Evolutionary conservation across 2,797 vertebrate species (phyloP).

Genomic region (Siniperca scherzeri): DNA sequence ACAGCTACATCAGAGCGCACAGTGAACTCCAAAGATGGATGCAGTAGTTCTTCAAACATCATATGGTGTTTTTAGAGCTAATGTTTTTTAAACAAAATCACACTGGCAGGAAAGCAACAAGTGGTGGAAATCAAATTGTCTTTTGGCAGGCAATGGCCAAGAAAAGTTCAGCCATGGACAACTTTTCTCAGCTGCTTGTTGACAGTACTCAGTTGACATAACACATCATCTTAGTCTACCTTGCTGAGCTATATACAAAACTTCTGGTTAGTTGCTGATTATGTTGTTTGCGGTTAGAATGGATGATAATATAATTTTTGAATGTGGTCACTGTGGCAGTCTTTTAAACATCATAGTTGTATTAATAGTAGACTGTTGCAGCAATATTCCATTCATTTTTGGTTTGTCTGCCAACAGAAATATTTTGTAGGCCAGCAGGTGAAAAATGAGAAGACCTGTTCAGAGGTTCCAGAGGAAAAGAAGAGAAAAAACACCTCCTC

Average conservation of each 20-base stretch:
- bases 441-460: conserved; percentile 25
- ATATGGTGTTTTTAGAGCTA: not conserved
- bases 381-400: not conserved
- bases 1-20: not conserved
- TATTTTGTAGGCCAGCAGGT: conserved; percentile 21
- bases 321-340: not conserved
- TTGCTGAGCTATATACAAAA: not conserved
- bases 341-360: not conserved
- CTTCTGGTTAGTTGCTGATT: not conserved
- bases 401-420: conserved; percentile 44
- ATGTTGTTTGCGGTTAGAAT: not conserved
- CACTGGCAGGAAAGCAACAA: not conserved
- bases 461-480: conserved; percentile 20
- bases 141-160: not conserved
- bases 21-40: not conserved
- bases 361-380: not conserved
- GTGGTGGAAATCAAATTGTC: not conserved
- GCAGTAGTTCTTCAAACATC: not conserved
- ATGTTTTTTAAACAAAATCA: conserved; percentile 1
- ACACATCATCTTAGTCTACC: not conserved
- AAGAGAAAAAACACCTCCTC: conserved; percentile 28
- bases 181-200: not conserved
- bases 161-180: not conserved
- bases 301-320: not conserved
- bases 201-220: not conserved